Evolutionary conservation across 2,797 vertebrate species (phyloP).

Genomic region (Neoniphon sammara): DNA sequence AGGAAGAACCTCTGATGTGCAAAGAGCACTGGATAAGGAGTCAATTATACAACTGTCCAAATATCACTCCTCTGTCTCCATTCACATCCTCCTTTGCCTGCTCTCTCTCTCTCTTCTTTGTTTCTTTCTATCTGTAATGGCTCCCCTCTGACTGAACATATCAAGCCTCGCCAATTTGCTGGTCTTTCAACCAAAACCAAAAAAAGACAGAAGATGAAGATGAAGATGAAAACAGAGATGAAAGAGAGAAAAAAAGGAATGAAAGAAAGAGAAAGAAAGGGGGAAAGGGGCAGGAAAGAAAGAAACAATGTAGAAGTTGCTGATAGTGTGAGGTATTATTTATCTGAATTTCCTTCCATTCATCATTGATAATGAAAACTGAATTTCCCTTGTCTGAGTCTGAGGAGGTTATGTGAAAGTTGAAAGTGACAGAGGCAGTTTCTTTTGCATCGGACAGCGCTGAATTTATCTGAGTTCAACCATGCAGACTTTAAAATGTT

Average conservation of each 20-base stretch:
- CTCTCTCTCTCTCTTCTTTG: constrained; percentile 10
- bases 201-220: no score
- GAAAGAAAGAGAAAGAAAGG: constrained; percentile 7
- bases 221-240: neutral
- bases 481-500: no score
- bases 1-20: constrained; percentile 56
- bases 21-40: constrained; percentile 70
- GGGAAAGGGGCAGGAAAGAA: neutral
- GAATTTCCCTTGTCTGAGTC: neutral
- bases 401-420: neutral
- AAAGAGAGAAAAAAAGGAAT: constrained; percentile 19
- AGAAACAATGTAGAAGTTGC: neutral
- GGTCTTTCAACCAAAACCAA: constrained; percentile 60
- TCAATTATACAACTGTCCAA: constrained; percentile 78
- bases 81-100: constrained; percentile 36
- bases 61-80: constrained; percentile 61
- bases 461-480: no score
- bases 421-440: no score
- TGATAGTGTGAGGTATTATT: constrained; percentile 7
- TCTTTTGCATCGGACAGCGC: no score
- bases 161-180: constrained; percentile 59
- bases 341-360: neutral
- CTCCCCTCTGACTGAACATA: constrained; percentile 37
- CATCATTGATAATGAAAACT: neutral
- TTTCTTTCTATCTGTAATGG: constrained; percentile 28